Evolutionary conservation across 2,888 invertebrate species (phyloP).

Genomic region (Tetramorium bicarinatum): DNA sequence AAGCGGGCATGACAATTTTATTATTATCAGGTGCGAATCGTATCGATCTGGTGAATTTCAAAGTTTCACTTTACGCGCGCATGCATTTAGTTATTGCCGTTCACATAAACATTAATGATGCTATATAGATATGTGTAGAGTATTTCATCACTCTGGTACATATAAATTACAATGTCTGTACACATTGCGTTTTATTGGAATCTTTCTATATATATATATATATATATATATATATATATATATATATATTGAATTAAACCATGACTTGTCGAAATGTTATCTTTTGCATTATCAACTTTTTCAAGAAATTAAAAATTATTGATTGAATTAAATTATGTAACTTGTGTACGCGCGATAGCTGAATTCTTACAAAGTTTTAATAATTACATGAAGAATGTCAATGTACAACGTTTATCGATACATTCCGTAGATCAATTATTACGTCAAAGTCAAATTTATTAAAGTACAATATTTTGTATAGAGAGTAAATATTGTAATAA

Average conservation of each 20-base stretch:
- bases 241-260: not conserved
- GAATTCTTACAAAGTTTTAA: not conserved
- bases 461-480: not conserved
- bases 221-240: no score
- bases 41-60: not conserved
- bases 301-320: constrained; percentile 1
- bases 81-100: not conserved
- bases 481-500: not conserved
- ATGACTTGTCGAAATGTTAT: not conserved
- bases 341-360: not conserved
- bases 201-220: not conserved
- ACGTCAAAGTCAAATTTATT: not conserved
- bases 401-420: not conserved
- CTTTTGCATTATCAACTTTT: not conserved
- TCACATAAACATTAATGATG: not conserved
- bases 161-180: not conserved
- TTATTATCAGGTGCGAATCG: constrained; percentile 16
- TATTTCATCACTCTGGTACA: not conserved
- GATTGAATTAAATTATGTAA: not conserved
- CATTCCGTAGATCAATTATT: not conserved
- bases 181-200: not conserved
- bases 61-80: not conserved
- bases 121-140: not conserved
- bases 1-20: constrained; percentile 30
- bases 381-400: not conserved